A percentile compares a stretch with the other conserved stretches of the same genome.
These are phyloP conservation scores for Alcedo quadribrachys DNA, from an alignment of 2,797 vertebrate species.

Conservation along the genomic window DNA sequence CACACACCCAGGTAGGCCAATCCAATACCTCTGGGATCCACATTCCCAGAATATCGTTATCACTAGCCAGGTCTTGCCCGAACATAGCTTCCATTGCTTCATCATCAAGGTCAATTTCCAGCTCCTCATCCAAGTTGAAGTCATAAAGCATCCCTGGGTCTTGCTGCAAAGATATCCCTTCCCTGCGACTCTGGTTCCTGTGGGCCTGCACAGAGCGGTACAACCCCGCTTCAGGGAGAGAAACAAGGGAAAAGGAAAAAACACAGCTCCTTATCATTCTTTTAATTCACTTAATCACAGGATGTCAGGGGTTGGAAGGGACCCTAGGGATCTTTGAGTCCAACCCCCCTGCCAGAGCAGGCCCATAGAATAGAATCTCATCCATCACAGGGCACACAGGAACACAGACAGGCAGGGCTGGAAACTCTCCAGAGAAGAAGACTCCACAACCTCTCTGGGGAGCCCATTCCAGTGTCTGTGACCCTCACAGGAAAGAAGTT, in stretches of 20 bases:
- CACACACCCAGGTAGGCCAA: conserved; percentile 99
- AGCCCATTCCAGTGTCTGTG: no score
- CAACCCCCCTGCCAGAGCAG: no score
- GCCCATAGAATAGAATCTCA: no score
- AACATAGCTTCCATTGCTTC: conserved; percentile 99
- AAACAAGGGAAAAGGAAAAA: neutral
- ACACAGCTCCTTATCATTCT: neutral
- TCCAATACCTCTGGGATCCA: conserved; percentile 99
- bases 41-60: conserved; percentile 99
- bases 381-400: no score
- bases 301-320: no score
- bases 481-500: no score
- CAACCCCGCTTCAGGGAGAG: conserved; percentile 85
- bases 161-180: conserved; percentile 88
- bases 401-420: no score
- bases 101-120: conserved; percentile 98
- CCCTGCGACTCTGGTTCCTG: conserved; percentile 91
- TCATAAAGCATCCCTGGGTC: conserved; percentile 92
- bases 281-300: neutral
- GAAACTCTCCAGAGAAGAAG: no score
- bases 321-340: no score
- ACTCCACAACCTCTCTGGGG: no score
- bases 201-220: conserved; percentile 98
- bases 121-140: conserved; percentile 96
- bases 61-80: conserved; percentile 93